These are phyloP conservation scores for Piprites chloris DNA, from an alignment of 2,113 vertebrate genomes.

Conservation along the genomic window DNA sequence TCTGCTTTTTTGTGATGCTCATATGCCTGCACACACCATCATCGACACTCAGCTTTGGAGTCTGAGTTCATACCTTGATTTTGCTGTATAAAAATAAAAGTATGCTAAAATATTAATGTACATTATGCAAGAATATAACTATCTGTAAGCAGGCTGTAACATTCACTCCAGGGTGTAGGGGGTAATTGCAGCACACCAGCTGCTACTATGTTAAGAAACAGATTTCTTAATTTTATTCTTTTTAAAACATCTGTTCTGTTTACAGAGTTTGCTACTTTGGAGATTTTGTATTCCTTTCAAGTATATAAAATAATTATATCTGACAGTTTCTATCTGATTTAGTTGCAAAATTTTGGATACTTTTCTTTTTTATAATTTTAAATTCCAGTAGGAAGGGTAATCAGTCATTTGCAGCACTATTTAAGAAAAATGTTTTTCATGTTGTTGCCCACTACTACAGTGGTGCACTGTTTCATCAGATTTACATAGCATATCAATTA, in stretches of 20 bases:
- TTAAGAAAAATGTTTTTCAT: not conserved
- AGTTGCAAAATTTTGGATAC: not conserved
- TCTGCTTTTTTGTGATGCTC: not conserved
- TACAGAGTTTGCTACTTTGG: not conserved
- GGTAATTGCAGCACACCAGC: constrained; percentile 40
- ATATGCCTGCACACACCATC: not conserved
- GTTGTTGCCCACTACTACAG: not conserved
- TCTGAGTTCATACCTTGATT: constrained; percentile 2
- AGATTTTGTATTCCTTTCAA: constrained; percentile 24
- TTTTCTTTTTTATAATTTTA: constrained; percentile 15
- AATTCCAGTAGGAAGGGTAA: not conserved
- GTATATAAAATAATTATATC: constrained; percentile 38
- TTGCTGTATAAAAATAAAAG: not conserved
- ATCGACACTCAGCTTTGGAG: not conserved
- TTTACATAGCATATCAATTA: not conserved
- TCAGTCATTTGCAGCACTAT: not conserved
- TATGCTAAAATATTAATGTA: constrained; percentile 2
- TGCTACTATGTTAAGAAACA: constrained; percentile 34
- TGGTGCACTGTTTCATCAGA: not conserved
- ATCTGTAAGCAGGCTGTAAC: not conserved
- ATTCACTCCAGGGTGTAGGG: not conserved
- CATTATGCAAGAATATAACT: not conserved
- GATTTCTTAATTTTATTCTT: not conserved
- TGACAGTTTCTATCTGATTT: constrained; percentile 18
- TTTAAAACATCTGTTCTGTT: constrained; percentile 43